phyloP scores from a whole-genome alignment of 2,113 vertebrate species.

The Sapajus apella region DNA sequence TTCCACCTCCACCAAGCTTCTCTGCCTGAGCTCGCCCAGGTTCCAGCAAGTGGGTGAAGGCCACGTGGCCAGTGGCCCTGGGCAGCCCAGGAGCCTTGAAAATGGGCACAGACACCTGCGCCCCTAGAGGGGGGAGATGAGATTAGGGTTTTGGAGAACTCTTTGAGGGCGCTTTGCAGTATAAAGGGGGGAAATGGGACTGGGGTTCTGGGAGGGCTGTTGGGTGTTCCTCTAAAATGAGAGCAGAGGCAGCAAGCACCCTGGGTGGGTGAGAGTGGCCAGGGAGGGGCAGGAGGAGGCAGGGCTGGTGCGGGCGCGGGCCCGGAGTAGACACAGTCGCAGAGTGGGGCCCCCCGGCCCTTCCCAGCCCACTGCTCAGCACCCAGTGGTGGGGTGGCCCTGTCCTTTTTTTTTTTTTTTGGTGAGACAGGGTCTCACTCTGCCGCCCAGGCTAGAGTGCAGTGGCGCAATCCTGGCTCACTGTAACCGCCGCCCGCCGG shows the following conservation, averaged over 20 bases:
- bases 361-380: no score
- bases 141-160: neutral
- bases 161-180: neutral
- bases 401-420: no score
- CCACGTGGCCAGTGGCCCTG: neutral
- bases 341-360: neutral
- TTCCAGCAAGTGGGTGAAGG: neutral
- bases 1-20: no score
- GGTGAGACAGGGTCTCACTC: no score
- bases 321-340: neutral
- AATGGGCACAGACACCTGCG: neutral
- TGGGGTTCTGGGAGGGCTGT: neutral
- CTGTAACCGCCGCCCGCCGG: no score
- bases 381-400: no score
- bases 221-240: neutral
- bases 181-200: neutral
- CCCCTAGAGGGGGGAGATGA: neutral
- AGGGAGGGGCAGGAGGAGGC: neutral
- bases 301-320: neutral
- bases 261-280: neutral
- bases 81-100: neutral
- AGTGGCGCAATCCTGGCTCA: no score
- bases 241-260: neutral
- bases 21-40: neutral
- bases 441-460: no score